A percentile compares a stretch with the other conserved stretches of the same genome.
Conservation (phyloP, 1,140 invertebrate genomes). For the Bombus confusus region DNA sequence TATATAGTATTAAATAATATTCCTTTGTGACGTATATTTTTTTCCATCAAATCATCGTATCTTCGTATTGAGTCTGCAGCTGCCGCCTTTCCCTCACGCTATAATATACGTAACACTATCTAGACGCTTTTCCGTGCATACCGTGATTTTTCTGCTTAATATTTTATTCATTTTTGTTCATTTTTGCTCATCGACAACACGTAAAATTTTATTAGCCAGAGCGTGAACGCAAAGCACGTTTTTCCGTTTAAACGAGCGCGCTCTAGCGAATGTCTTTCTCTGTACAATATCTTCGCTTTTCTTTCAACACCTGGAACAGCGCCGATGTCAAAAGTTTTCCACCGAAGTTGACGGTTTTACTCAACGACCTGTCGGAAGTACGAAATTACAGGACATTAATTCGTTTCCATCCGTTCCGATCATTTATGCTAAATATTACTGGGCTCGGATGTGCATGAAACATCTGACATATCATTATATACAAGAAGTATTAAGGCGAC, state of each 20-base stretch:
- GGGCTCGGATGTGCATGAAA: neutral
- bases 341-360: neutral
- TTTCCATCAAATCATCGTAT: neutral
- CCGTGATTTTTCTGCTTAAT: too few relatives aligned
- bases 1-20: neutral
- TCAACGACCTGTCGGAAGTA: conserved; percentile 27
- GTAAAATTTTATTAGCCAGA: neutral
- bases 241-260: neutral
- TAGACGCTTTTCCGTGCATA: too few relatives aligned
- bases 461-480: conserved; percentile 20
- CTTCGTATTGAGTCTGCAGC: neutral
- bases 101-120: neutral
- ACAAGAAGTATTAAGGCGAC: neutral
- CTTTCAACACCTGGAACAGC: neutral
- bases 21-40: neutral
- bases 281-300: neutral
- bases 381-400: conserved; percentile 39
- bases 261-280: neutral
- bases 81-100: too few relatives aligned
- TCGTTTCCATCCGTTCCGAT: neutral
- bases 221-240: neutral
- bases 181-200: neutral
- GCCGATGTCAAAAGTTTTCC: neutral
- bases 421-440: neutral
- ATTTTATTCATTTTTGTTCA: too few relatives aligned